Percentiles rank a stretch among this genome's conserved stretches.
Conservation (phyloP, 2,888 invertebrate genomes). For the Graphium colonna region DNA sequence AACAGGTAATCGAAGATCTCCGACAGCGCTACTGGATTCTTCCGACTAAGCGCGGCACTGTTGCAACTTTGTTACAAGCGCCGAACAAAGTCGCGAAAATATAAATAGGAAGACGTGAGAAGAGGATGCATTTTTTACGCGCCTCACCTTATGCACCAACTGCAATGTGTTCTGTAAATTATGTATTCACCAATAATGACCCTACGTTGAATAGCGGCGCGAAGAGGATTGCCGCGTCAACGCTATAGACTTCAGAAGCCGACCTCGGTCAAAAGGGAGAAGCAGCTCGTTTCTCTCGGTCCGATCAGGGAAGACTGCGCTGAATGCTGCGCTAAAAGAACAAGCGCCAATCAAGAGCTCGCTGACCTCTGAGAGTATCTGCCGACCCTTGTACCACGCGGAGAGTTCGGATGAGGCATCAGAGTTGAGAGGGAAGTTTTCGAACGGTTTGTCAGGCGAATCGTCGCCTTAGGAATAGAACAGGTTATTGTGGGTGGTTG, state of each 20-base stretch:
- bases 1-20: slow-evolving; percentile 28
- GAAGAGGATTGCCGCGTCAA: slow-evolving; percentile 27
- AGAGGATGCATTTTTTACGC: no score
- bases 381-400: slow-evolving; percentile 25
- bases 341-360: slow-evolving; percentile 13
- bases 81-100: slow-evolving; percentile 16
- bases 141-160: no score
- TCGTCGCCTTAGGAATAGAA: slow-evolving; percentile 3
- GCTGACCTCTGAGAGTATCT: slow-evolving; percentile 28
- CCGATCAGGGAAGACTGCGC: no score
- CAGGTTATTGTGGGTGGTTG: not conserved
- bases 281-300: no score
- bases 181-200: slow-evolving; percentile 29
- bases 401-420: slow-evolving; percentile 20
- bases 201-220: slow-evolving; percentile 27
- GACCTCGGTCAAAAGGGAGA: no score
- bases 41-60: slow-evolving; percentile 15
- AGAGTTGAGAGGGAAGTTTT: slow-evolving; percentile 10
- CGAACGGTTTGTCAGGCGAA: slow-evolving; percentile 10
- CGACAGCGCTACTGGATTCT: slow-evolving; percentile 32
- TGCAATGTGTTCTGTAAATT: no score
- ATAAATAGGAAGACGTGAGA: no score
- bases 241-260: no score
- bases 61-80: slow-evolving; percentile 25
- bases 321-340: no score